Base-by-base conservation (phyloP, 2,797 vertebrate species). In the Mus caroli region DNA sequence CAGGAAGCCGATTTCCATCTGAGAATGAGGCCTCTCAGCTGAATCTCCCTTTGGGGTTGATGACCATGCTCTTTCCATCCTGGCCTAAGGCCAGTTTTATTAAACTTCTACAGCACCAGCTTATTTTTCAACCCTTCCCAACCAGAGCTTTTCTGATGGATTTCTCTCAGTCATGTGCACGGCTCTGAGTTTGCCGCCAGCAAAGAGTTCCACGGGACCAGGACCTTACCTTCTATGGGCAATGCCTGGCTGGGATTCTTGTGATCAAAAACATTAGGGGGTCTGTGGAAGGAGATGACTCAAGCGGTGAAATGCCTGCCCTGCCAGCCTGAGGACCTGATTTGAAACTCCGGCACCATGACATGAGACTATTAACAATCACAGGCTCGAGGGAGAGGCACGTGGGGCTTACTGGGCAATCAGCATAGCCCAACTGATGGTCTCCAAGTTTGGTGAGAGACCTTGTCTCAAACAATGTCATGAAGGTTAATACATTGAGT, bases 1-100 rank as follows among this genome's bases (percentile, higher is more conserved):
- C 97, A 97, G 97, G 97, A 98, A 97, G 96, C 85, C 60, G 87
- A 95, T 92, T 97, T 96, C 91, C 96, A 96, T 96, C 92, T 56
- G 91, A 31, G 96, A 97, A 97, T 94, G 96, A 98, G 94, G 92
- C 89, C 77, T 97, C 94, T 98, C 96, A 97, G 96, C 97, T 97
- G 86, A 96, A 95, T 96, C 85, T 95, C 96, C 89, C 95, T 96
- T 97, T 96, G 91, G 96, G 96, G 90, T 94, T 96, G 97, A 97
- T 97, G 97, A 98, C 96, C 97, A 96, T 91, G 97, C 0, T 40
- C 78, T 97, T 97, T 98, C 97, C 96, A 94, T 86, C 83, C 95
- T 13, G 96, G 97, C 94, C 73, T n/a, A 34, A 37, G 87, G 87
- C 97, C 97, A 97, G 75, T 93, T 97, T 96, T 94, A 94, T 82